Base-by-base conservation (phyloP, 2,797 vertebrate species). In the Odontamblyopus rebecca region DNA sequence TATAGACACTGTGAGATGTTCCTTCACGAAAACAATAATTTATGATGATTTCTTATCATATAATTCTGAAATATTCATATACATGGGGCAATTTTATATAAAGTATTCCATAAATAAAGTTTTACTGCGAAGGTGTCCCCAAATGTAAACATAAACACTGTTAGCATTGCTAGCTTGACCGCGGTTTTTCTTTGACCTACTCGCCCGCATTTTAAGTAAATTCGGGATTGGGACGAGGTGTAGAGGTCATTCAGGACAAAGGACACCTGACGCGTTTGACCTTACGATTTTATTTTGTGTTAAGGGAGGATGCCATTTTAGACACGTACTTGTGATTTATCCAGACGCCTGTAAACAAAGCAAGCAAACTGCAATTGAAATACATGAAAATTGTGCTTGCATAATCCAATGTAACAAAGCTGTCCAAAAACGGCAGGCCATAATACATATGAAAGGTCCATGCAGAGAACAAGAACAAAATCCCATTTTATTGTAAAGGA, bases 171-270 rank as follows among this genome's bases (percentile, higher is more conserved):
- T 18, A 69, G 7, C 67, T 74, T 70, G n/a, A 7, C 29, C 26
- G 18, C 26, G 29, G 6, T 61, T 6, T 18, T 35, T 23, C 30
- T 54, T 70, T 54, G 62, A 44, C 61, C 16, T 23, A 35, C 69
- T 82, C 74, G 72, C 77, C 77, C 12, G 44, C 82, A 67, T 4
- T 12, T 23, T 26, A 29, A 38, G 26, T 50, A 67, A 70, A 63
- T 61, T 29, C 27, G 2, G 13, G 3, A 69, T 75, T 89, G 50
- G 79, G 66, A 53, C 15, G 27, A 74, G n/a, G 32, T 26, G n/a
- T 61, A 60, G 85, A 92, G 90, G 91, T 89, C 90, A 92, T 68
- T 69, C 77, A 82, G 90, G 91, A 90, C 87, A 78, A 89, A 83
- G 54, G 61, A 48, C 23, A 50, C 26, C 29, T 53, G 18, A 67